A percentile compares a stretch with the other conserved stretches of the same genome.
phyloP scores from a whole-genome alignment of 1,140 invertebrate genomes.

The Rhagoletis pomonella region DNA sequence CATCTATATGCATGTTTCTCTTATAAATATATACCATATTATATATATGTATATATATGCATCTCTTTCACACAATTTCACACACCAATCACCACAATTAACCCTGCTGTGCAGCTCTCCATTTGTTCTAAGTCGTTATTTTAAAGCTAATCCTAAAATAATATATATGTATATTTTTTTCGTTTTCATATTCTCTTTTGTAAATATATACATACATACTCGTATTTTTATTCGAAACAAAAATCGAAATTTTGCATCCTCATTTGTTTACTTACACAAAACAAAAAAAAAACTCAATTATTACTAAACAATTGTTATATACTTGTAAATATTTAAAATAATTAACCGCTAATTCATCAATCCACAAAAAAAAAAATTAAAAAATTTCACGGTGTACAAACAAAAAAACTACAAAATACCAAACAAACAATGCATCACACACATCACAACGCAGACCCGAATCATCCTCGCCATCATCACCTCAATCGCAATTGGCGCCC shows the following conservation, averaged over 20 bases:
- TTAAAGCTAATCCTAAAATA: conserved; percentile 26
- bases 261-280: conserved; percentile 1
- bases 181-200: conserved; percentile 57
- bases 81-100: background rate
- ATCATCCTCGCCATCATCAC: conserved; percentile 58
- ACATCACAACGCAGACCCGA: conserved; percentile 49
- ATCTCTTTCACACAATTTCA: background rate
- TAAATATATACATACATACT: conserved; percentile 54
- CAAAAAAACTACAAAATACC: background rate
- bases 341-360: conserved; percentile 35
- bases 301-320: background rate
- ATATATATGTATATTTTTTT: background rate
- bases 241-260: background rate
- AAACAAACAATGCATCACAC: background rate
- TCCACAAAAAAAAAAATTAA: conserved; percentile 18
- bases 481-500: conserved; percentile 65
- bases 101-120: conserved; percentile 44
- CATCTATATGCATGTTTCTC: background rate
- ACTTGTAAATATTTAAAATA: conserved; percentile 45
- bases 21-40: background rate
- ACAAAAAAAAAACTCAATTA: conserved; percentile 2
- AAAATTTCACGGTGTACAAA: conserved; percentile 29
- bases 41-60: background rate
- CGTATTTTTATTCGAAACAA: background rate
- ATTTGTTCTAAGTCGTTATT: conserved; percentile 29